These are phyloP conservation scores for Rhinolophus sinicus DNA, from an alignment of 2,113 vertebrate species.

Conservation along the genomic window DNA sequence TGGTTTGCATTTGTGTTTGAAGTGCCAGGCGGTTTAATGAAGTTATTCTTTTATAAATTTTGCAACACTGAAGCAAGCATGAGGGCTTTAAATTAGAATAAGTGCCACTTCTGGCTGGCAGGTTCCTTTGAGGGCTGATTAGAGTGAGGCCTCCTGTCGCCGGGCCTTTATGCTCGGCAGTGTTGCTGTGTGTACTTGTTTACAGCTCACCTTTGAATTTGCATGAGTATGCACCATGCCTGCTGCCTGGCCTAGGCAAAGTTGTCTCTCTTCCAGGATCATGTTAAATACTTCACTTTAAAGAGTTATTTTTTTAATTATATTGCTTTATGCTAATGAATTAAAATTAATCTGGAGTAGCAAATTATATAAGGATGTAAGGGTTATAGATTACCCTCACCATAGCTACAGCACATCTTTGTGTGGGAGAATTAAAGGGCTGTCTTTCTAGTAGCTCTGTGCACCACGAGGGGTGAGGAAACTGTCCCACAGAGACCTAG, in stretches of 20 bases:
- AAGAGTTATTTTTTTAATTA: constrained; percentile 85
- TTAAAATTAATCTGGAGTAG: constrained; percentile 85
- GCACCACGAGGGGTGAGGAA: not conserved
- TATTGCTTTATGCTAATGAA: constrained; percentile 83
- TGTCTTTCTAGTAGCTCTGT: constrained; percentile 55
- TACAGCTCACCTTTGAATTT: constrained; percentile 84
- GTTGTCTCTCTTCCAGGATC: constrained; percentile 76
- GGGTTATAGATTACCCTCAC: constrained; percentile 83
- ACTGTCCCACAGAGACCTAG: constrained; percentile 5
- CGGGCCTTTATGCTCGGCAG: constrained; percentile 80
- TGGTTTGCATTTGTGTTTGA: constrained; percentile 84
- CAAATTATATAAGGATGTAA: constrained; percentile 81
- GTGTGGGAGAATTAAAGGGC: constrained; percentile 70
- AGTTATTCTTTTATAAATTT: constrained; percentile 89
- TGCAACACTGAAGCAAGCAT: constrained; percentile 86
- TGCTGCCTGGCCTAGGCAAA: constrained; percentile 74
- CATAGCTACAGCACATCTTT: constrained; percentile 86
- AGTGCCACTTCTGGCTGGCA: constrained; percentile 89
- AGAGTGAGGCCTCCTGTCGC: constrained; percentile 85
- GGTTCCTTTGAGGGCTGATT: constrained; percentile 89
- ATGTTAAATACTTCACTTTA: constrained; percentile 83
- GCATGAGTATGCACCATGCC: constrained; percentile 54
- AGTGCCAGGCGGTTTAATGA: constrained; percentile 84
- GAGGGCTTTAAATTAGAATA: constrained; percentile 90
- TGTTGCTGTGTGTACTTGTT: constrained; percentile 82